Conservation (phyloP, 2,113 vertebrate species). For the Cervus canadensis region DNA sequence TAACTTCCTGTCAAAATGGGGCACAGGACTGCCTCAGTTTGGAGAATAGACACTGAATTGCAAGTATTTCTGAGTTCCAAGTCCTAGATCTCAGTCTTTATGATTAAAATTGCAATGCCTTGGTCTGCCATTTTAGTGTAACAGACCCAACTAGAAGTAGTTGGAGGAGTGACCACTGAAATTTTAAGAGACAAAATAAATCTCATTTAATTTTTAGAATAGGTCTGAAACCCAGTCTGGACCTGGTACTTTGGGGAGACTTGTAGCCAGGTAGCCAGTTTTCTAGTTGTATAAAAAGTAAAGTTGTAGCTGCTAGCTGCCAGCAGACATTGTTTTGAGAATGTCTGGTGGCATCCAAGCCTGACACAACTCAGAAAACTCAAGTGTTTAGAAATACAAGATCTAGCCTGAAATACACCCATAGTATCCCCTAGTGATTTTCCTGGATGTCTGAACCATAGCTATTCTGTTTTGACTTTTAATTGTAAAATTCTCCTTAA, state of each 20-base stretch:
- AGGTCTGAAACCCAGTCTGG: not conserved
- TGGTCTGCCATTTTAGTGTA: not conserved
- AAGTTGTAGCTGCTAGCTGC: not conserved
- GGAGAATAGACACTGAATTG: not conserved
- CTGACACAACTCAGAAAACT: not conserved
- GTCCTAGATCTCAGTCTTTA: not conserved
- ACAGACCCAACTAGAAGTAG: not conserved
- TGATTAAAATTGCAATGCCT: not conserved
- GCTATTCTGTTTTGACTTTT: not conserved
- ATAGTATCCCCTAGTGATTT: not conserved
- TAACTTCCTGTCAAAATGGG: not conserved
- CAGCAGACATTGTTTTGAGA: not conserved
- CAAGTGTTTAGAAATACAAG: not conserved
- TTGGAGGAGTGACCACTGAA: not conserved
- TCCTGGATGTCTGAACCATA: not conserved
- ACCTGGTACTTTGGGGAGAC: not conserved
- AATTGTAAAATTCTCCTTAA: not conserved
- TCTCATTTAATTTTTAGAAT: not conserved
- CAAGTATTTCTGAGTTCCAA: not conserved
- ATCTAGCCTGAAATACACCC: not conserved
- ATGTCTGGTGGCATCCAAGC: not conserved
- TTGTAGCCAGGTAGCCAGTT: not conserved
- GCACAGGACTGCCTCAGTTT: not conserved
- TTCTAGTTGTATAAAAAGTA: not conserved
- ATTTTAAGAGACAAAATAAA: not conserved